Percentiles rank a stretch among this genome's conserved stretches.
Evolutionary conservation across 2,113 vertebrate genomes (phyloP).

Genomic region (Leuciscus idus): DNA sequence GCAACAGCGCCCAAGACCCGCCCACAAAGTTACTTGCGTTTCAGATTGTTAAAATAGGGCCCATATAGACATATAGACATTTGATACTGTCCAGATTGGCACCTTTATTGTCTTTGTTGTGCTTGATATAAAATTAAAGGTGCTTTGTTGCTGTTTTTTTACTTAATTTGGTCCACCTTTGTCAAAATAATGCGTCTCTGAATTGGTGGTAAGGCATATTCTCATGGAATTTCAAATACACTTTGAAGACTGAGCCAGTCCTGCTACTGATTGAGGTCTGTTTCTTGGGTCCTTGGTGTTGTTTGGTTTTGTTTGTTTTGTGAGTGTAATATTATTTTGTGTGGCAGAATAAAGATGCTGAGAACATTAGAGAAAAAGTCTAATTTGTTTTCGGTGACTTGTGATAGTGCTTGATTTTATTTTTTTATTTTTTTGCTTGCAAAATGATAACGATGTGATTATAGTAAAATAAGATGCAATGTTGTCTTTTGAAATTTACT

Average conservation of each 20-base stretch:
- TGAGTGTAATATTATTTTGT: not conserved
- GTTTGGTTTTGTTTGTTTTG: conserved; percentile 24
- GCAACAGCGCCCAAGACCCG: too few species aligned
- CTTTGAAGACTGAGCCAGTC: not conserved
- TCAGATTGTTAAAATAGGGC: too few species aligned
- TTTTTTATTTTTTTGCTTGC: not conserved
- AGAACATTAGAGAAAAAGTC: not conserved
- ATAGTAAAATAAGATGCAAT: not conserved
- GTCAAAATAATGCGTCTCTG: not conserved
- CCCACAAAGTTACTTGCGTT: too few species aligned
- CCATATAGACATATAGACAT: too few species aligned
- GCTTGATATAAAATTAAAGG: too few species aligned
- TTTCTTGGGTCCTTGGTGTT: not conserved
- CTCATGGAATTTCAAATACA: conserved; percentile 1
- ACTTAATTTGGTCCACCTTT: not conserved
- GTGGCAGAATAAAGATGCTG: conserved; percentile 4
- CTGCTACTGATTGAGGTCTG: not conserved
- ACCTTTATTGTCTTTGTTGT: too few species aligned
- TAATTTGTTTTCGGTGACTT: not conserved
- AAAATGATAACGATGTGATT: not conserved
- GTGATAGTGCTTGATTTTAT: not conserved
- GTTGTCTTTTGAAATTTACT: not conserved
- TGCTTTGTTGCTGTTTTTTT: not conserved
- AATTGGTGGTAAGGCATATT: not conserved
- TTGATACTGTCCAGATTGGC: too few species aligned